These are phyloP conservation scores for Hydrocynus forskahlii DNA, from an alignment of 2,797 vertebrate species.

Conservation along the genomic window DNA sequence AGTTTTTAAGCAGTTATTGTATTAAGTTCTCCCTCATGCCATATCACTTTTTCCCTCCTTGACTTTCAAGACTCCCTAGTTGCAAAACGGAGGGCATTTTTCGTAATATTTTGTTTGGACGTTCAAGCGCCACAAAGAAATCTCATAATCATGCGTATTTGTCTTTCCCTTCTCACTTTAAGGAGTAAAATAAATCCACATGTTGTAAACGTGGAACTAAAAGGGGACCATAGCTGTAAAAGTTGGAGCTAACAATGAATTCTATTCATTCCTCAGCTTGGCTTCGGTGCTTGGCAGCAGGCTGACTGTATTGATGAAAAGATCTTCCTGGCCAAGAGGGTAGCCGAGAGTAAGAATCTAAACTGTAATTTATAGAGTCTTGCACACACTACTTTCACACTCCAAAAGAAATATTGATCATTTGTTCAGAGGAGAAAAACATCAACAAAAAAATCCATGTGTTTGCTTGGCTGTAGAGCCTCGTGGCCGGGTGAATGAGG, in stretches of 20 bases:
- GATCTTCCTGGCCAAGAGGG: conserved; percentile 24
- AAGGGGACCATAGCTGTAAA: conserved; percentile 52
- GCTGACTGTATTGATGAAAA: conserved; percentile 37
- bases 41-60: conserved; percentile 57
- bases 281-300: conserved; percentile 53
- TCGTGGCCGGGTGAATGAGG: conserved; percentile 33
- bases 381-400: conserved; percentile 25
- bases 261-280: conserved; percentile 68
- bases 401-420: conserved; percentile 53
- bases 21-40: conserved; percentile 40
- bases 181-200: conserved; percentile 66
- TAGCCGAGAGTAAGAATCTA: conserved; percentile 26
- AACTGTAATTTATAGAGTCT: conserved; percentile 34
- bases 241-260: conserved; percentile 67
- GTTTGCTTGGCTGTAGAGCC: not conserved
- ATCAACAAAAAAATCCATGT: conserved; percentile 19
- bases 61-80: conserved; percentile 51
- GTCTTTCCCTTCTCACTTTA: conserved; percentile 62
- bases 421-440: conserved; percentile 3
- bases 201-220: conserved; percentile 60
- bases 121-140: conserved; percentile 55
- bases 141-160: conserved; percentile 61
- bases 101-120: conserved; percentile 62
- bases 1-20: not conserved
- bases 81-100: conserved; percentile 64